Evolutionary conservation across 2,888 invertebrate species (phyloP).

Genomic region (Nyleta sp.): DNA sequence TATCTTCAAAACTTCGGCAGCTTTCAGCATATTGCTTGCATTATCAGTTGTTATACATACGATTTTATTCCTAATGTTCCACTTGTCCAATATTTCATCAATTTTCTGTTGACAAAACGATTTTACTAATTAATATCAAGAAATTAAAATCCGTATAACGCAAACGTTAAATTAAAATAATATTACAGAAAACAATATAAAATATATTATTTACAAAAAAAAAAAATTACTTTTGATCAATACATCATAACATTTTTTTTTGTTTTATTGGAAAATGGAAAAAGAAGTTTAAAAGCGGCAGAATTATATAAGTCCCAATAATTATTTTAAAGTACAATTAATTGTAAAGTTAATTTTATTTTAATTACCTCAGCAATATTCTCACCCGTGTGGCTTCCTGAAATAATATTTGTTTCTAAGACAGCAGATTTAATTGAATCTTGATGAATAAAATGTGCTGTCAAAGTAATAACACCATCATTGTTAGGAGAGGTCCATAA

Average conservation of each 20-base stretch:
- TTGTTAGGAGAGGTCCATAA: slow-evolving; percentile 3
- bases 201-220: no score
- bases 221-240: no score
- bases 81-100: neutral
- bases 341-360: neutral
- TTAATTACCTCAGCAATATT: slow-evolving; percentile 5
- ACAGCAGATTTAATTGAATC: neutral
- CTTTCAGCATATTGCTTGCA: slow-evolving; percentile 13
- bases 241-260: neutral
- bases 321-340: neutral
- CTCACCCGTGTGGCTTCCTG: neutral
- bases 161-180: neutral
- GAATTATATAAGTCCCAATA: neutral
- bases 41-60: slow-evolving; percentile 9
- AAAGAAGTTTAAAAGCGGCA: neutral
- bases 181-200: no score
- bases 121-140: neutral
- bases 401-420: neutral
- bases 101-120: slow-evolving; percentile 1
- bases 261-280: neutral
- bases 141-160: no score
- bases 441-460: neutral
- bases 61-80: slow-evolving; percentile 1
- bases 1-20: slow-evolving; percentile 5
- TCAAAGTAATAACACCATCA: neutral